phyloP scores from a whole-genome alignment of 2,888 invertebrate species.

The Mythimna albipuncta region DNA sequence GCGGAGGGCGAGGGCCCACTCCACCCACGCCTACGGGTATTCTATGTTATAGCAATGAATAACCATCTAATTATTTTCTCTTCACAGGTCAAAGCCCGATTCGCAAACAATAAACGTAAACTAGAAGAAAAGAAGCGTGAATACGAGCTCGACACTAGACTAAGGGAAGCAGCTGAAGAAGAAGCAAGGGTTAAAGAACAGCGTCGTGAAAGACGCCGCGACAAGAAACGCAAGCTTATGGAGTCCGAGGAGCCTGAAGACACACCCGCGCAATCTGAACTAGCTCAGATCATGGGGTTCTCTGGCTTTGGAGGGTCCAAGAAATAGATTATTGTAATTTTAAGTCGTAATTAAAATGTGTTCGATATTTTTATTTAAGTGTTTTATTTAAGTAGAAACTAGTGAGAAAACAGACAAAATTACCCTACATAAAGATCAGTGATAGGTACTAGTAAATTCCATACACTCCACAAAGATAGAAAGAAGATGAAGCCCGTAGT shows the following conservation, averaged over 20 bases:
- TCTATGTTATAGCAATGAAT: not conserved
- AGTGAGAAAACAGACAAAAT: not conserved
- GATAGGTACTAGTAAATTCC: no score
- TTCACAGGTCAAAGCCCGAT: constrained; percentile 94
- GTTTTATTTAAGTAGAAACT: constrained; percentile 7
- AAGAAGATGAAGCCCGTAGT: no score
- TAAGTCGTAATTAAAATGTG: constrained; percentile 45
- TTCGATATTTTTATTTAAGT: constrained; percentile 27
- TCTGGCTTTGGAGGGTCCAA: constrained; percentile 97
- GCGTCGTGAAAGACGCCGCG: constrained; percentile 96
- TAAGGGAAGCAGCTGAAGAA: constrained; percentile 98
- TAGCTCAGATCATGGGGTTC: constrained; percentile 98
- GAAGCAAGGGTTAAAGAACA: constrained; percentile 98
- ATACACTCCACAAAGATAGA: no score
- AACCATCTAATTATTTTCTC: not conserved
- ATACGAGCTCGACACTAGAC: constrained; percentile 97
- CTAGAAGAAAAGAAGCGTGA: constrained; percentile 98
- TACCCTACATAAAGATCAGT: not conserved
- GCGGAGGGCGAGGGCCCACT: no score
- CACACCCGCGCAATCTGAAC: constrained; percentile 92
- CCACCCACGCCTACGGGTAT: no score
- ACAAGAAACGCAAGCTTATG: constrained; percentile 96
- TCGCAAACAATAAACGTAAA: constrained; percentile 98
- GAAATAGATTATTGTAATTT: constrained; percentile 87
- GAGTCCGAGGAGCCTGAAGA: constrained; percentile 88